Evolutionary conservation across 2,113 vertebrate species (phyloP).

Genomic region (Psittacara wagleri): DNA sequence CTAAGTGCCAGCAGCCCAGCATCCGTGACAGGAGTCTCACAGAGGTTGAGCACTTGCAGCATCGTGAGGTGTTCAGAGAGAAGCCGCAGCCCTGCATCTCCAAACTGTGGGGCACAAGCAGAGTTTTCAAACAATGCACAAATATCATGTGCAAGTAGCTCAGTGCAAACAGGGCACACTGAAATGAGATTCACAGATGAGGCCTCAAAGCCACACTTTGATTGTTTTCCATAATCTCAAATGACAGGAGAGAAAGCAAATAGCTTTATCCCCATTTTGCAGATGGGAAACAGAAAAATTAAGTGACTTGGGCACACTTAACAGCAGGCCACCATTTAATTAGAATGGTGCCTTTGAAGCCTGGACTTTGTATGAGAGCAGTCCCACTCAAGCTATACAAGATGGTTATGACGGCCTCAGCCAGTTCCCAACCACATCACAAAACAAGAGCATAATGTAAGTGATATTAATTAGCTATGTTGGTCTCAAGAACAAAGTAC

Average conservation of each 20-base stretch:
- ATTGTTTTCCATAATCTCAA: accelerated
- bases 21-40: slow-evolving; percentile 96
- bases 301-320: background rate
- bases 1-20: slow-evolving; percentile 94
- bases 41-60: slow-evolving; percentile 97
- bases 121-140: accelerated
- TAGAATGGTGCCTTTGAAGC: background rate
- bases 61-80: slow-evolving; percentile 96
- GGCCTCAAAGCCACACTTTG: background rate
- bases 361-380: background rate
- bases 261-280: background rate
- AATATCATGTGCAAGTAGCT: accelerated
- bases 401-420: background rate
- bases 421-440: slow-evolving; percentile 47
- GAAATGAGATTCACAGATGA: background rate
- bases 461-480: slow-evolving; percentile 61
- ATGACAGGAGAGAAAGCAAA: background rate
- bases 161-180: accelerated
- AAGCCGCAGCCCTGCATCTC: slow-evolving; percentile 92
- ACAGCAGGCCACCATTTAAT: background rate
- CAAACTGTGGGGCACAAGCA: slow-evolving; percentile 79
- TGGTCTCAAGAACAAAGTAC: slow-evolving; percentile 55
- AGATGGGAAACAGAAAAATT: background rate
- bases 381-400: background rate
- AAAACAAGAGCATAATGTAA: background rate